These are phyloP conservation scores for Tachina lurida DNA, from an alignment of 2,888 invertebrate genomes.

Conservation along the genomic window DNA sequence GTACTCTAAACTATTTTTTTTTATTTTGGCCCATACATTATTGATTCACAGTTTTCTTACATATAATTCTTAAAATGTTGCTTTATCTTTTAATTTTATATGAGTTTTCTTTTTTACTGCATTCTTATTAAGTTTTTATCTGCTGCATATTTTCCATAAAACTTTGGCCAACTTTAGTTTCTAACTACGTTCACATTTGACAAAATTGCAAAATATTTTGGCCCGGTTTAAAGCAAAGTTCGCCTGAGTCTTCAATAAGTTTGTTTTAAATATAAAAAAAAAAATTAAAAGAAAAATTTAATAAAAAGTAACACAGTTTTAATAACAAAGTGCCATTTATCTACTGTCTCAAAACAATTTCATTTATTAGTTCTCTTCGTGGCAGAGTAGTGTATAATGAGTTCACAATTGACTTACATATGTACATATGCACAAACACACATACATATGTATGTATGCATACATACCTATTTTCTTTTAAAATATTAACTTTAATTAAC, in stretches of 20 bases:
- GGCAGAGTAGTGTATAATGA: background rate
- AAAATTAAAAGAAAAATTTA: background rate
- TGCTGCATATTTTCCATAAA: constrained; percentile 18
- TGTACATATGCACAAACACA: background rate
- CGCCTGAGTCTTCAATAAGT: background rate
- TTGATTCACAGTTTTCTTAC: constrained; percentile 37
- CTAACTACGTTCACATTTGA: constrained; percentile 39
- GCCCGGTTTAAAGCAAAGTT: constrained; percentile 21
- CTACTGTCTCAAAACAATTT: background rate
- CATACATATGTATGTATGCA: background rate
- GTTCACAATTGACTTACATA: constrained; percentile 1
- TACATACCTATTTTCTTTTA: background rate
- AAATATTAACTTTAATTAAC: background rate
- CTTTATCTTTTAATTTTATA: constrained; percentile 36
- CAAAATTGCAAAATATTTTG: constrained; percentile 42
- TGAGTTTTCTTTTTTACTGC: constrained; percentile 18
- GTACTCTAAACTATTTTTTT: constrained; percentile 15
- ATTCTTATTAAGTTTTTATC: constrained; percentile 15
- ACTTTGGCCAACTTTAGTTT: constrained; percentile 54
- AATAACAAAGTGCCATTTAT: background rate
- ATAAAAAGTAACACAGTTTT: background rate
- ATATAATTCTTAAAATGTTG: constrained; percentile 23
- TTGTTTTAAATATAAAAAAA: background rate
- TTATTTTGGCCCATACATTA: constrained; percentile 19
- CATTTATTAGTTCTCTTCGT: background rate